Evolutionary conservation across 2,113 vertebrate species (phyloP).

Genomic region (Pomatorhinus ruficollis): DNA sequence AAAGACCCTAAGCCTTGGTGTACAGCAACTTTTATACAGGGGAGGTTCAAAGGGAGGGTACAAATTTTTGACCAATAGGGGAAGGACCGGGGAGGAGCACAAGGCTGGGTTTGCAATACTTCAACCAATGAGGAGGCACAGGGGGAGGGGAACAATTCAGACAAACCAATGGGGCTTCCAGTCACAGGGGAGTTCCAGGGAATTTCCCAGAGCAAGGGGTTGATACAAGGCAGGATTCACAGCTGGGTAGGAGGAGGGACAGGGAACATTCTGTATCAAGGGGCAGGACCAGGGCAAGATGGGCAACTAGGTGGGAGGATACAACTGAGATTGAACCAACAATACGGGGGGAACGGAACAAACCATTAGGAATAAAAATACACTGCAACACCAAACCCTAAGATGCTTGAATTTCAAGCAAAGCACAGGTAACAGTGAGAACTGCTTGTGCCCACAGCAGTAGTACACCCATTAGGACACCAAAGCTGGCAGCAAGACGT

Average conservation of each 20-base stretch:
- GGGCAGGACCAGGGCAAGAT: too few relatives aligned
- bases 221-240: neutral
- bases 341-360: too few relatives aligned
- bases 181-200: neutral
- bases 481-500: neutral
- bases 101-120: neutral
- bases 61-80: neutral
- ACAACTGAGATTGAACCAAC: too few relatives aligned
- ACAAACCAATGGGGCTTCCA: neutral
- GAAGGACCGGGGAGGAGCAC: neutral
- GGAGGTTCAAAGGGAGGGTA: neutral
- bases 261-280: neutral
- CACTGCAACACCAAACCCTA: neutral
- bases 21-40: neutral
- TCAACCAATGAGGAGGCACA: neutral
- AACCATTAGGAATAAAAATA: too few relatives aligned
- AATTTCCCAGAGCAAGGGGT: neutral
- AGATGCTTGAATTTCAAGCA: neutral
- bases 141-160: neutral
- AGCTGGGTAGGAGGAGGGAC: neutral
- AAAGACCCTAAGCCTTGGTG: neutral
- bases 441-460: neutral
- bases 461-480: neutral
- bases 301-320: too few relatives aligned
- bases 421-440: neutral